A percentile compares a stretch with the other conserved stretches of the same genome.
Conservation (phyloP, 1,140 invertebrate genomes). For the Drosophila suzukii region DNA sequence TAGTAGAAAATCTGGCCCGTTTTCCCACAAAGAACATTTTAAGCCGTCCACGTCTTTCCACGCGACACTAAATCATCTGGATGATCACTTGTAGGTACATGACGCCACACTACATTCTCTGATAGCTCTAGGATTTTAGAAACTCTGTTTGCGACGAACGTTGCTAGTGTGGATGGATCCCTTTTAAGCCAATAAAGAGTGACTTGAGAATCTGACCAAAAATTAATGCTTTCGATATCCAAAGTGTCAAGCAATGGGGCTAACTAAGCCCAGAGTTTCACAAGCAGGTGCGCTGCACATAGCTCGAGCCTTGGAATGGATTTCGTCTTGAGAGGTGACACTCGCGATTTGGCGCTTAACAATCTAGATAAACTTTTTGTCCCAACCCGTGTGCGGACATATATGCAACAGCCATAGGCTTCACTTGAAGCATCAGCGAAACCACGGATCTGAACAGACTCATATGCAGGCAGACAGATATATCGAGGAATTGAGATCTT, state of each 20-base stretch:
- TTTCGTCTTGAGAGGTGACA: conserved; percentile 2
- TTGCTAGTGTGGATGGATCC: too few relatives aligned
- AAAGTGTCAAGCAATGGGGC: background rate
- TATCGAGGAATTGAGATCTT: background rate
- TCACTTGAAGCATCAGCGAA: too few relatives aligned
- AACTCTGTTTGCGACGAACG: too few relatives aligned
- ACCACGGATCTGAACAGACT: background rate
- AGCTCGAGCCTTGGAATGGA: background rate
- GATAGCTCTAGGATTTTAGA: background rate
- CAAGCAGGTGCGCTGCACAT: conserved; percentile 2
- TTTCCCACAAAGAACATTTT: background rate
- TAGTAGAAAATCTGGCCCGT: background rate
- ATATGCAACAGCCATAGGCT: conserved; percentile 2
- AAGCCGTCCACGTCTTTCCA: background rate
- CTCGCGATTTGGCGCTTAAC: background rate
- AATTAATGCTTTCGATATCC: background rate
- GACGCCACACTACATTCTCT: conserved; percentile 27
- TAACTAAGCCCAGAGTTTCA: conserved; percentile 4
- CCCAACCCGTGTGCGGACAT: background rate
- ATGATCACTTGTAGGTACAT: conserved; percentile 30
- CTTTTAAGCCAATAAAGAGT: background rate
- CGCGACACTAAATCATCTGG: conserved; percentile 4
- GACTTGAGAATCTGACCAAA: background rate
- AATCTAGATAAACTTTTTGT: background rate
- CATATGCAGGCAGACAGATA: background rate